Percentiles rank a stretch among this genome's conserved stretches.
Conservation (phyloP, 1,140 invertebrate species). For the Panulirus ornatus region DNA sequence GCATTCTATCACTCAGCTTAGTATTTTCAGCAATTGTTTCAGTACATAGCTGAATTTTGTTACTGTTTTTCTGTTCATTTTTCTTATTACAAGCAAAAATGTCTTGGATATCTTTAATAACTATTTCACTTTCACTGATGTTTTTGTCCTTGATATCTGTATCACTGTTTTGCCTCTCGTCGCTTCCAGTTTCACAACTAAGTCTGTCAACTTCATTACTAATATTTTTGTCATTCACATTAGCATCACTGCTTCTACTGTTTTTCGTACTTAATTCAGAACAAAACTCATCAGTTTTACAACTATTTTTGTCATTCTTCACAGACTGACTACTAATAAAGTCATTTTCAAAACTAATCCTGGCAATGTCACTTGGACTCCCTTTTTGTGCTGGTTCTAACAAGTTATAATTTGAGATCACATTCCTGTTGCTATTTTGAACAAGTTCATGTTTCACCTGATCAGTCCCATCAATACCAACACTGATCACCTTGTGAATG, state of each 20-base stretch:
- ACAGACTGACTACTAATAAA: background rate
- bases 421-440: background rate
- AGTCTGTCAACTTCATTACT: background rate
- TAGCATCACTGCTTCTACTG: background rate
- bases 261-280: background rate
- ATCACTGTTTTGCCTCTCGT: background rate
- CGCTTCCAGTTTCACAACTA: background rate
- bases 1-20: no score
- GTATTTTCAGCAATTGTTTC: no score
- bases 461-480: background rate
- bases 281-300: background rate
- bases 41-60: no score
- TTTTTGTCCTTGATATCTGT: background rate
- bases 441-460: no score
- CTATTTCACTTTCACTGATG: background rate
- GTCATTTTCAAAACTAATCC: background rate
- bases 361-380: background rate
- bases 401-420: background rate
- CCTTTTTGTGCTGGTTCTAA: background rate
- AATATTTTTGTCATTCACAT: background rate
- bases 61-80: no score
- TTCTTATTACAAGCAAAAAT: no score
- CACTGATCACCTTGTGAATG: background rate
- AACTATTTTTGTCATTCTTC: background rate
- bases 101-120: no score